phyloP scores from a whole-genome alignment of 2,888 invertebrate genomes.

The Ypsolopha scabrella region DNA sequence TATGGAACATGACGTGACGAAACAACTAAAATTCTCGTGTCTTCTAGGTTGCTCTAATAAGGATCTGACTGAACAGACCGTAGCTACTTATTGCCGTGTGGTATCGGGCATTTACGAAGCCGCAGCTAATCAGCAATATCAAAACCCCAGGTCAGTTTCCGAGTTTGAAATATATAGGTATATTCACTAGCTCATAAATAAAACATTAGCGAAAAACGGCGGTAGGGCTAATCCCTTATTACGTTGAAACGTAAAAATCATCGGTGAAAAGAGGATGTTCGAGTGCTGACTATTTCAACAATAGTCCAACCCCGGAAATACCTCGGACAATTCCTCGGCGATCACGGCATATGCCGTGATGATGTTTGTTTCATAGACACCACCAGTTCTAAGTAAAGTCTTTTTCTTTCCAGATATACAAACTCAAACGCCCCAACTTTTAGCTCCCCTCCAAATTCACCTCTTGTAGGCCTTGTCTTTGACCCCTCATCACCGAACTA shows the following conservation, averaged over 20 bases:
- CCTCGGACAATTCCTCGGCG: too few relatives aligned
- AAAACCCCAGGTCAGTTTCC: constrained; percentile 36
- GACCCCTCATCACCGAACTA: constrained; percentile 54
- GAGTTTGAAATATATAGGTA: too few relatives aligned
- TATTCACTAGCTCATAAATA: too few relatives aligned
- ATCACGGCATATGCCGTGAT: too few relatives aligned
- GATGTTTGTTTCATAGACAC: neutral
- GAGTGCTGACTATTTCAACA: too few relatives aligned
- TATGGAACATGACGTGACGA: neutral
- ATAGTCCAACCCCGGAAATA: too few relatives aligned
- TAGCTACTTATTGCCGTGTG: constrained; percentile 49
- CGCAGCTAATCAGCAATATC: constrained; percentile 45
- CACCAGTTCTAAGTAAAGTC: constrained; percentile 4
- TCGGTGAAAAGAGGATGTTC: too few relatives aligned
- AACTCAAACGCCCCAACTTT: constrained; percentile 52
- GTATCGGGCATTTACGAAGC: constrained; percentile 51
- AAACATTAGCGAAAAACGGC: too few relatives aligned
- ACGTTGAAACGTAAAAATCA: too few relatives aligned
- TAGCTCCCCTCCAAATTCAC: constrained; percentile 60
- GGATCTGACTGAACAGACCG: constrained; percentile 45
- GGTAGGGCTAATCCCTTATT: too few relatives aligned
- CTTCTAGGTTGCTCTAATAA: constrained; percentile 43
- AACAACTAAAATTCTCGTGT: neutral
- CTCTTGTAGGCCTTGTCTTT: constrained; percentile 53
- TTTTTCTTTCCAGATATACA: constrained; percentile 46